Evolutionary conservation across 1,140 invertebrate species (phyloP), one percentile per base, ranked within the genome.

Genomic region (Delia radicum): DNA sequence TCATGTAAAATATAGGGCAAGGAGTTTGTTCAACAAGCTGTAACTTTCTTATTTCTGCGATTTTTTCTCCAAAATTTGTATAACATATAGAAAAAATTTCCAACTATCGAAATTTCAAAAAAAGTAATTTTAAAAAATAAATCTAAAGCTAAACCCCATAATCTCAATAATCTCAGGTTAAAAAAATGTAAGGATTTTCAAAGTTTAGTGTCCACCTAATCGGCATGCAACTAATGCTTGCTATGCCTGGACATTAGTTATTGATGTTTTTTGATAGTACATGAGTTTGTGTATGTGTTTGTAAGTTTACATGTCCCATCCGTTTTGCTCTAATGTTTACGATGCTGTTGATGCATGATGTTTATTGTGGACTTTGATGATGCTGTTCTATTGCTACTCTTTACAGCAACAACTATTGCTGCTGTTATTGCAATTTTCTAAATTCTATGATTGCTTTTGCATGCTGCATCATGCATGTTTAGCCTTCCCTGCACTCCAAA

Each of bases 271-370:
- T 13, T 26, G 24, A 13, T 13, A 27, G 61, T 28, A 67, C 28
- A 21, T n/a, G 15, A n/a, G n/a, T 48, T 13, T 48, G n/a, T 55
- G 46, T 2, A 21, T 8, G n/a, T 55, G n/a, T 55, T 7, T 21
- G 21, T 21, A 24, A 10, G 18, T 18, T 6, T 55, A 18, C 37
- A 42, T 42, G 27, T 13, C 15, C 15, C 27, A 65, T 65, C 65
- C 65, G 65, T 69, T 69, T 31, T 33, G 29, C 65, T 69, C 2
- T 69, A 37, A 69, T 69, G 65, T 69, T 69, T 69, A 69, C 65
- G 65, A 69, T 69, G 65, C 29, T 69, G 65, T 69, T 69, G 65
- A 33, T 33, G 65, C 65, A 69, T 69, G 65, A 69, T 69, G n/a
- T 69, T 69, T 69, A 69, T 69, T 69, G 65, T 24, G 15, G 65